A percentile compares a stretch with the other conserved stretches of the same genome.
Evolutionary conservation across 2,113 vertebrate species (phyloP).

Genomic region (Saguinus midas): DNA sequence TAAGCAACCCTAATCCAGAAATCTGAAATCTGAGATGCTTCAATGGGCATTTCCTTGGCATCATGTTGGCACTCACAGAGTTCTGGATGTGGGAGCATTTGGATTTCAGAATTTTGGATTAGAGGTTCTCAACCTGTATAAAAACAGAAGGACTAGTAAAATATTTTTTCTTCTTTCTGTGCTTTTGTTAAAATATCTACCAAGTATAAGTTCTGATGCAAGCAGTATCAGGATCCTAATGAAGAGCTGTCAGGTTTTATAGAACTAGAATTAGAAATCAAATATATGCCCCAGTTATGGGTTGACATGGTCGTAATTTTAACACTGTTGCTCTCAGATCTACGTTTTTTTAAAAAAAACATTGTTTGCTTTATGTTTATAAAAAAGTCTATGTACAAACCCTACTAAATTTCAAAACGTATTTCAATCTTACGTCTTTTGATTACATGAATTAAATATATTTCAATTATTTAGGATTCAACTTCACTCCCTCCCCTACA

Average conservation of each 20-base stretch:
- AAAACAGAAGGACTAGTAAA: no score
- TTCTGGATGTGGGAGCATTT: background rate
- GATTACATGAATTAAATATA: background rate
- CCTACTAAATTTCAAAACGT: background rate
- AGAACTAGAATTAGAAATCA: background rate
- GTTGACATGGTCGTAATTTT: accelerated
- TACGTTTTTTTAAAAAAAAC: background rate
- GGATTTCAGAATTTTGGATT: background rate
- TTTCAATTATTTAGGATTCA: accelerated
- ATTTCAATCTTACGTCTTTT: background rate
- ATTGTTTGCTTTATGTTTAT: background rate
- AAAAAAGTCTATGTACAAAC: background rate
- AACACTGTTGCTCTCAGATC: background rate
- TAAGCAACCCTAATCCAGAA: background rate
- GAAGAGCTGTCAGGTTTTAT: no score
- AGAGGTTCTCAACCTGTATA: background rate
- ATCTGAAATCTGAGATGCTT: background rate
- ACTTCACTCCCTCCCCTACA: background rate
- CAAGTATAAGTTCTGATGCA: accelerated
- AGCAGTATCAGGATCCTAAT: background rate
- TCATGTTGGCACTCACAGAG: background rate
- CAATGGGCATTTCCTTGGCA: background rate
- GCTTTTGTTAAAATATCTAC: background rate
- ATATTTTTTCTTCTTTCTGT: background rate
- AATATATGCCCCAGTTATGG: accelerated